Conservation (phyloP, 2,113 vertebrate genomes). For the Physeter macrocephalus region DNA sequence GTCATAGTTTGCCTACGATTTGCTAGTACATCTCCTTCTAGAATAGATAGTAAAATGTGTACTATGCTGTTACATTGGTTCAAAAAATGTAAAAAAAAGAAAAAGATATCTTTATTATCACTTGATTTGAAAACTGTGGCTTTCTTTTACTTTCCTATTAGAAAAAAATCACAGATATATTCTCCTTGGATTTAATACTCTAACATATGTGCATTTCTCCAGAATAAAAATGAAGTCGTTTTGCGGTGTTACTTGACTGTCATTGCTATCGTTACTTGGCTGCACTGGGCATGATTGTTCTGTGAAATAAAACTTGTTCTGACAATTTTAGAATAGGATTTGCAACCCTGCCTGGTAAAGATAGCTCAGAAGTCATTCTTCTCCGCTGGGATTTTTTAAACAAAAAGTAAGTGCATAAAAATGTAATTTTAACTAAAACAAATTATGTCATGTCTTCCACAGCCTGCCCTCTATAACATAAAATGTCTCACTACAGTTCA, state of each 20-base stretch:
- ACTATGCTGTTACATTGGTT: background rate
- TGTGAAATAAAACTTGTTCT: conserved; percentile 8
- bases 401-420: background rate
- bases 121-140: background rate
- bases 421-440: conserved; percentile 29
- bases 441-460: background rate
- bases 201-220: background rate
- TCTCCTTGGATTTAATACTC: conserved; percentile 5
- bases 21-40: background rate
- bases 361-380: conserved; percentile 11
- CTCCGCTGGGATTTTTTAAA: background rate
- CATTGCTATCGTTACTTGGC: background rate
- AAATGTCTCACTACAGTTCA: background rate
- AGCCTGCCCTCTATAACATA: background rate
- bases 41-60: background rate
- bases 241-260: background rate
- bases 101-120: background rate
- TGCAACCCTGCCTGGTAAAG: background rate
- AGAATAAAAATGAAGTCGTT: conserved; percentile 32
- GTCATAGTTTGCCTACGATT: background rate
- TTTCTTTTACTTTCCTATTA: background rate
- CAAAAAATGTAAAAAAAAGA: background rate
- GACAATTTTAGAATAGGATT: conserved; percentile 34
- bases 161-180: background rate
- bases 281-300: background rate